Percentiles rank a stretch among this genome's conserved stretches.
These are phyloP conservation scores for Magallana nippona DNA, from an alignment of 2,888 invertebrate species.

Conservation along the genomic window DNA sequence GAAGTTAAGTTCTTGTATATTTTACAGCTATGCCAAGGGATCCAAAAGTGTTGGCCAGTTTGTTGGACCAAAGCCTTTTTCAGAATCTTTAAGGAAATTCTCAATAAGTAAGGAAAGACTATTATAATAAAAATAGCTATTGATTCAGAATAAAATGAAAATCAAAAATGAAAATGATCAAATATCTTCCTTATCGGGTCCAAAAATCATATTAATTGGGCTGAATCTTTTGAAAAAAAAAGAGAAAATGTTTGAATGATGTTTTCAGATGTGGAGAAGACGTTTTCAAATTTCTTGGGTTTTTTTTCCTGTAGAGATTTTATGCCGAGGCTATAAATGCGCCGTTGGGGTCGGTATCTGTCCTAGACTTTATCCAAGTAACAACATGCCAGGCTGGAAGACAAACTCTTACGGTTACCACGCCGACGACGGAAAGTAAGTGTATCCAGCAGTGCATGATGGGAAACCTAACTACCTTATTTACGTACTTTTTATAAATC, in stretches of 20 bases:
- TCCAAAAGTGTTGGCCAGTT: slow-evolving; percentile 64
- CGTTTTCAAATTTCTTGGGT: no score
- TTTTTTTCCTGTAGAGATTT: slow-evolving; percentile 42
- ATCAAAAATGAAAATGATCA: no score
- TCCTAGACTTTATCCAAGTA: slow-evolving; percentile 77
- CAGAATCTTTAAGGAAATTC: slow-evolving; percentile 61
- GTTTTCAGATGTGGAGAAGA: no score
- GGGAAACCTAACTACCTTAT: no score
- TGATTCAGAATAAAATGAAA: no score
- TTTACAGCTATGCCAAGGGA: slow-evolving; percentile 52
- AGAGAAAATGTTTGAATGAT: no score
- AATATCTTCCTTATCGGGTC: no score
- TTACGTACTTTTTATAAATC: no score
- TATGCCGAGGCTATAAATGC: slow-evolving; percentile 54
- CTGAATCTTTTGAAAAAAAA: no score
- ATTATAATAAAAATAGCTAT: background rate
- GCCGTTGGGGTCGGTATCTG: slow-evolving; percentile 75
- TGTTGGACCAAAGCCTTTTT: slow-evolving; percentile 64
- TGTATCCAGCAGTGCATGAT: background rate
- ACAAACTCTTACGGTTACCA: slow-evolving; percentile 80
- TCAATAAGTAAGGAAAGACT: slow-evolving; percentile 65
- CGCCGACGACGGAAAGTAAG: slow-evolving; percentile 81
- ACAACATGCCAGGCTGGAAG: slow-evolving; percentile 80
- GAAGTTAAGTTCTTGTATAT: background rate
- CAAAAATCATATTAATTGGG: no score